Evolutionary conservation across 2,113 vertebrate genomes (phyloP).

Genomic region (Tyto alba): DNA sequence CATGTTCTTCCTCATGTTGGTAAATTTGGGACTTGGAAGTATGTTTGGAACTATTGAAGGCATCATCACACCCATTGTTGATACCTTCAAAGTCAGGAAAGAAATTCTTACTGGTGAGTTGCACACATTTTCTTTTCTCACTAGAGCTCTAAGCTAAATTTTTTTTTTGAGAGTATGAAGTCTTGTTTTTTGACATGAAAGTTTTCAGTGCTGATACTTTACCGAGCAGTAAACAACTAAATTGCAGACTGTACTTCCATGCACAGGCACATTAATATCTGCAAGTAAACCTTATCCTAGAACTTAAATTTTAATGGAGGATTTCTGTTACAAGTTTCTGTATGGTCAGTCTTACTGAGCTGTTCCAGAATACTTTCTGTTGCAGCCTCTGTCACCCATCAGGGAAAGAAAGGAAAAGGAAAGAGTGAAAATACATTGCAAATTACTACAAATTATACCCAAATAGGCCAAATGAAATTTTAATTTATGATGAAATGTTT

Average conservation of each 20-base stretch:
- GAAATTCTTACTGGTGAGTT: conserved; percentile 88
- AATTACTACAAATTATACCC: background rate
- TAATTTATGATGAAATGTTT: background rate
- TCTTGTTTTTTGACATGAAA: background rate
- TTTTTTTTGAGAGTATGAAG: background rate
- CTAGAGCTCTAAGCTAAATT: background rate
- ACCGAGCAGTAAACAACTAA: background rate
- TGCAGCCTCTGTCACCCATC: background rate
- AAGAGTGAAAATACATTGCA: background rate
- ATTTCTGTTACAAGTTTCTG: background rate
- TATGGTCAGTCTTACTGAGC: background rate
- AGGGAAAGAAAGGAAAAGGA: background rate
- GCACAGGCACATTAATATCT: background rate
- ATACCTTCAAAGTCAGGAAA: conserved; percentile 94
- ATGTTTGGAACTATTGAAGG: conserved; percentile 99
- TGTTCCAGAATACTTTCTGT: background rate
- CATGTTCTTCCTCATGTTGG: conserved; percentile 98
- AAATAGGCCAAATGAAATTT: background rate
- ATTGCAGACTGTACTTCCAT: background rate
- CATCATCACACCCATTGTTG: conserved; percentile 91
- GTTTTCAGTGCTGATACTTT: background rate
- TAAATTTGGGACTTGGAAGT: conserved; percentile 94
- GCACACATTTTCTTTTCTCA: background rate
- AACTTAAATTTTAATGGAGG: background rate
- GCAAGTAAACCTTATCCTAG: background rate